Evolutionary conservation across 1,140 invertebrate species (phyloP), one percentile per base, ranked within the genome.

Genomic region (Trichoplusia ni): DNA sequence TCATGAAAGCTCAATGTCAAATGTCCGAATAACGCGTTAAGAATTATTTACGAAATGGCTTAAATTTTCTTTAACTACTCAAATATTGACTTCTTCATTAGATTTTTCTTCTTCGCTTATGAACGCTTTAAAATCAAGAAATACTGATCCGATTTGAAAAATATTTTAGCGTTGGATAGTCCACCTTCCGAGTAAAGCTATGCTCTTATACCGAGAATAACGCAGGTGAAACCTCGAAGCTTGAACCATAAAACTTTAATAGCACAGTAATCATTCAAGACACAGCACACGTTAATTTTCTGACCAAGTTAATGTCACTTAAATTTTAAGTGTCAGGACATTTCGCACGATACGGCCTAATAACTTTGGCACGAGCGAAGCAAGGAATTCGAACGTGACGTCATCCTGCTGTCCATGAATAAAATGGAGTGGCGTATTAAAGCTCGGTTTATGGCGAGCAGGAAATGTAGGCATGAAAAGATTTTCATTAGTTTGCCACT

Each of bases 371-470:
- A 58, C 35, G 53, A 58, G 37, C 42, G 53, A 27, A 11, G 38
- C 37, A 7, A 27, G 33, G 53, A 58, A 58, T 58, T 58, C 25
- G 25, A 31, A 58, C 53, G 53, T 42, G 53, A 42, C 53, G 53
- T 51, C 47, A 51, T 51, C 25, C 7, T 16, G 16, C 29, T 42
- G 53, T 25, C 53, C 53, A 58, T 58, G 53, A 58, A 58, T 58
- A 58, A 58, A 58, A 58, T 58, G 53, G 37, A 58, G 53, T 58
- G 37, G 38, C 53, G 38, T 42, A 37, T 42, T 58, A 58, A 58
- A 58, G 53, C 53, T 42, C 37, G 53, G 37, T 13, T 44, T 42
- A 58, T 18, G 14, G 38, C 38, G 25, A 27, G 54, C 42, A 58
- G 38, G 38, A 58, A 58, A 58, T 44, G 37, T 42, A 58, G 37